Conservation (phyloP, 1,140 invertebrate genomes). For the Drosophila leontia region DNA sequence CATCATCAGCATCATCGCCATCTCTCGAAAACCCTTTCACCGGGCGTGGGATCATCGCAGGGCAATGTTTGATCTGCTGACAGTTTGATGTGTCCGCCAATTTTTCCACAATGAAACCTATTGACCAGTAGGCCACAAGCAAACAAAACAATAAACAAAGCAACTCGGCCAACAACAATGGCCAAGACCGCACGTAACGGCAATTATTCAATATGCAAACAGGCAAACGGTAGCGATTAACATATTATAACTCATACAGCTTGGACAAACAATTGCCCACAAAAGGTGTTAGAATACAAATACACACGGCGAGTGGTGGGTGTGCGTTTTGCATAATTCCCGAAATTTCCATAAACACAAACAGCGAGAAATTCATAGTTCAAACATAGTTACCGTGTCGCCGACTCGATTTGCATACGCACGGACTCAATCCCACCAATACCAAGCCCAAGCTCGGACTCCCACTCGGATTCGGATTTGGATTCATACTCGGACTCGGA, state of each 20-base stretch:
- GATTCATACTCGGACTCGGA: background rate
- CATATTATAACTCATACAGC: constrained; percentile 77
- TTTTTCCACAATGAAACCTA: constrained; percentile 50
- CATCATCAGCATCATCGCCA: background rate
- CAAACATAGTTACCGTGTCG: constrained; percentile 61
- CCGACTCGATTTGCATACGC: constrained; percentile 46
- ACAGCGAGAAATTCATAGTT: constrained; percentile 68
- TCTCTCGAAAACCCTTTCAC: constrained; percentile 41
- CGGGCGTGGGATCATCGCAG: constrained; percentile 3
- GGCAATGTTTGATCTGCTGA: constrained; percentile 47
- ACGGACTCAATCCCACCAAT: constrained; percentile 18
- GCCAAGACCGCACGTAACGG: constrained; percentile 58
- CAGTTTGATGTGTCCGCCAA: constrained; percentile 49
- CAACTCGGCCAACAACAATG: constrained; percentile 29
- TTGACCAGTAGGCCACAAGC: constrained; percentile 24
- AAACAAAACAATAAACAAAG: constrained; percentile 42
- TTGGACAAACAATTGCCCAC: constrained; percentile 58
- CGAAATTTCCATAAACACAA: constrained; percentile 70
- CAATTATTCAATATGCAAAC: constrained; percentile 82
- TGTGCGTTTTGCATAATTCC: constrained; percentile 76
- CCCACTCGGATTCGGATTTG: constrained; percentile 20
- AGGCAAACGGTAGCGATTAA: constrained; percentile 81
- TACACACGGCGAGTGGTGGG: constrained; percentile 6
- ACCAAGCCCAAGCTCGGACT: background rate
- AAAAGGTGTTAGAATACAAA: constrained; percentile 52